Evolutionary conservation across 2,113 vertebrate species (phyloP), one percentile per base, ranked within the genome.

Genomic region (Ammodytes marinus): DNA sequence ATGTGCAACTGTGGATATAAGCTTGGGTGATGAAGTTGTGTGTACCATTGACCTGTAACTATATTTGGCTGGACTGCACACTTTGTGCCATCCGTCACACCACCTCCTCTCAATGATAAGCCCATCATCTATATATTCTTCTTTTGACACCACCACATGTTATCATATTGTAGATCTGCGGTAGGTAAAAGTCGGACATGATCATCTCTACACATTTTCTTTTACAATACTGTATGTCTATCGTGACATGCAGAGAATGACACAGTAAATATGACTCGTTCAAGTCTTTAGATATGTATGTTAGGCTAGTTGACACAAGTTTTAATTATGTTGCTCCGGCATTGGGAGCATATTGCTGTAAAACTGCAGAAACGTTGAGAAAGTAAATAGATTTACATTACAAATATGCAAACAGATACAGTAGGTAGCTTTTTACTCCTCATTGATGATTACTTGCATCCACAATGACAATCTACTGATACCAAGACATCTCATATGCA

Each of bases 261-360:
- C 93, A 94, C 91, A 92, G 90, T 93, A 92, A 94, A 93, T 92
- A 89, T 91, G 93, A 94, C 92, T 92, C 87, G 6, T 91, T 94
- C 86, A 94, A 92, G 92, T 94, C 92, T 92, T 27, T 91, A 92
- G 93, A 94, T 94, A 94, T 94, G 93, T 94, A 92, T 92, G 92
- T 92, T 93, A 91, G 91, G 92, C 93, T 92, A 91, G 91, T 87
- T 88, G 90, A 94, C 89, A 91, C 88, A 92, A 84, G 85, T 89
- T 90, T 89, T 88, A 88, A 88, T 90, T 90, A 94, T 90, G 90
- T 92, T 85, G 85, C 90, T 85, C 92, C 80, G 17, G 63, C 68
- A 55, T 47, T 8, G 72, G 88, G 89, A 92, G 88, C 86, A 90
- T 94, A 94, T 95, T 95, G 93, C 95, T 94, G 92, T 93, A 92